A percentile compares a stretch with the other conserved stretches of the same genome.
Conservation (phyloP, 2,113 vertebrate species). For the Podarcis raffonei region DNA sequence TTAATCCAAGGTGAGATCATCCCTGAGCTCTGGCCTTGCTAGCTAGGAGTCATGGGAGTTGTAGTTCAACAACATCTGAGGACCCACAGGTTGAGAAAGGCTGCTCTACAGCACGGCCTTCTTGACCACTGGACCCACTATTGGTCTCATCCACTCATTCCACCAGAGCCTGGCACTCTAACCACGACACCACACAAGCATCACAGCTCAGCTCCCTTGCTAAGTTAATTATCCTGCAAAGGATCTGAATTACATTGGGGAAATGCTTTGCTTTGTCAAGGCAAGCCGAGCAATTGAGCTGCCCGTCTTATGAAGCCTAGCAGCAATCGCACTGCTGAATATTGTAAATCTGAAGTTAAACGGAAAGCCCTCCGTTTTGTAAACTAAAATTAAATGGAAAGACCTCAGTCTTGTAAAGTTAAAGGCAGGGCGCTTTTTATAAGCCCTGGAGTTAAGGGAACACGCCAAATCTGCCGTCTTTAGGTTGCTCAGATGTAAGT, state of each 20-base stretch:
- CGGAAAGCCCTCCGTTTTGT: not conserved
- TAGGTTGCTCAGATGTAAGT: not conserved
- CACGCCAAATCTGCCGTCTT: not conserved
- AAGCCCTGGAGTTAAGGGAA: not conserved
- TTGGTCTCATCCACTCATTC: no score
- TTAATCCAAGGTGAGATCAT: no score
- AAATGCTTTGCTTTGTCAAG: not conserved
- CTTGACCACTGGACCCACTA: no score
- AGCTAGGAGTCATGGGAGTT: no score
- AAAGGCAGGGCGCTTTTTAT: not conserved
- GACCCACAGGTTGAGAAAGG: no score
- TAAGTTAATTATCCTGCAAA: not conserved
- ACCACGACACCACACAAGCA: no score
- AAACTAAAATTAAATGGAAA: conserved; percentile 4
- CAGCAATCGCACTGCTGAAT: not conserved
- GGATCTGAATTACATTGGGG: not conserved
- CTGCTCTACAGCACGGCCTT: no score
- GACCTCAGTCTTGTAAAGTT: not conserved
- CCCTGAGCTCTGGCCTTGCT: no score
- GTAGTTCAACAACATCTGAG: no score
- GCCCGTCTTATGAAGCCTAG: not conserved
- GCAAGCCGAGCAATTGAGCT: not conserved
- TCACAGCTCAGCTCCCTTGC: not conserved
- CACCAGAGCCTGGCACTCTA: no score
- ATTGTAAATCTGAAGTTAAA: not conserved